Evolutionary conservation across 2,888 invertebrate species (phyloP).

Genomic region (Azorinus chamasolen): DNA sequence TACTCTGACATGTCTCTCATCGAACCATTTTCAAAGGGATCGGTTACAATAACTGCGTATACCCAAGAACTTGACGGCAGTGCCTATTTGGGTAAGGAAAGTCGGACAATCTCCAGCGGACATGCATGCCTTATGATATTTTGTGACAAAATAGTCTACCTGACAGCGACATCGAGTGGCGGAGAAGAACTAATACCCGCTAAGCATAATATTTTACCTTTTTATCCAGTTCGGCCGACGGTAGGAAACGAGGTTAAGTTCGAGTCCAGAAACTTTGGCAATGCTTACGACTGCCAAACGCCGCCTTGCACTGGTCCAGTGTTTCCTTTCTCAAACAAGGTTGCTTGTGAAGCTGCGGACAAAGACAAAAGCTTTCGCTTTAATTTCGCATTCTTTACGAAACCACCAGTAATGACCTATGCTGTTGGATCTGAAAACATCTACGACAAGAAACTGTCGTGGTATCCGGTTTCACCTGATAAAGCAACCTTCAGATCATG

Average conservation of each 20-base stretch:
- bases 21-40: not conserved
- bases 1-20: constrained; percentile 25
- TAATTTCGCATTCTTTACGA: constrained; percentile 40
- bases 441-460: constrained; percentile 34
- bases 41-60: constrained; percentile 15
- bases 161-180: constrained; percentile 22
- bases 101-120: constrained; percentile 10
- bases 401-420: constrained; percentile 1
- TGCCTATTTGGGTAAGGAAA: constrained; percentile 27
- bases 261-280: constrained; percentile 12
- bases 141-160: constrained; percentile 33
- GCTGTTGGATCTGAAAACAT: constrained; percentile 2
- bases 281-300: constrained; percentile 7
- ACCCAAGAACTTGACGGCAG: constrained; percentile 26
- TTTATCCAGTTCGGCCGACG: not conserved
- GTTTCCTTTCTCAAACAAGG: constrained; percentile 9
- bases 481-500: constrained; percentile 22
- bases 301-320: constrained; percentile 21
- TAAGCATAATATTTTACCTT: constrained; percentile 22
- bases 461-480: constrained; percentile 43
- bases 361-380: constrained; percentile 24
- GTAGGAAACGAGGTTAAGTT: constrained; percentile 23
- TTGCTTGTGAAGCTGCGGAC: not conserved
- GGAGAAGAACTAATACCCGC: constrained; percentile 4
- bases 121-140: constrained; percentile 42